Base-by-base conservation (phyloP, 2,888 invertebrate genomes). In the Andrena minutula region DNA sequence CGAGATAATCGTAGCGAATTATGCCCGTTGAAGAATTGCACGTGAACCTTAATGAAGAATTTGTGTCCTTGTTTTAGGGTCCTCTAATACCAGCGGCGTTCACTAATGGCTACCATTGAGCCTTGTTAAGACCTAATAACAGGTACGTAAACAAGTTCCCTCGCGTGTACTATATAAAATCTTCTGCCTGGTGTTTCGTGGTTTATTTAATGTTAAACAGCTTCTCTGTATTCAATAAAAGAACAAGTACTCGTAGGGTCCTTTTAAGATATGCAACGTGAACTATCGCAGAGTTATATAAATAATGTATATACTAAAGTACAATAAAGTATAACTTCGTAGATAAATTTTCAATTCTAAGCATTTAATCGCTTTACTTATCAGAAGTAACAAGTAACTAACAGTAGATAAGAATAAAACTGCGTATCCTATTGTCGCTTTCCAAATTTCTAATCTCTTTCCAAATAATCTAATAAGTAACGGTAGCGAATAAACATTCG, bases 71-170 rank as follows among this genome's bases (percentile, higher is more conserved):
- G 94, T 97, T 97, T 89, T 97, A 98, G 98, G 98, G 98, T 94
- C 98, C 98, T 94, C 96, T 99, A 96, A 98, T 99, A 96, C 98
- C 98, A 95, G 98, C 98, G 95, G 98, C 98, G 95, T 99, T 98
- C 96, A 98, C 98, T 96, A 99, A 99, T 96, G 99, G 99, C 95
- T 98, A 98, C 96, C 98, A 98, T 97, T 97, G 97, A 97, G 94
- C 94, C 92, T 93, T 92, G 91, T 92, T 93, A 92, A 92, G 90
- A 92, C 90, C 91, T 92, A 93, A 93, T 90, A 93, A 92, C 92
- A 93, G 93, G 94, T 94, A 92, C 84, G 91, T 91, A 86, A 26
- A 58, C 56, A 71, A 28, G 47, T 35, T 71, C 53, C 20, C 10
- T 10, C 41, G 16, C 41, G 5, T 60, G 41, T 61, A 30, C 16